Conservation (phyloP, 2,797 vertebrate genomes). For the Syndactyla subalaris region DNA sequence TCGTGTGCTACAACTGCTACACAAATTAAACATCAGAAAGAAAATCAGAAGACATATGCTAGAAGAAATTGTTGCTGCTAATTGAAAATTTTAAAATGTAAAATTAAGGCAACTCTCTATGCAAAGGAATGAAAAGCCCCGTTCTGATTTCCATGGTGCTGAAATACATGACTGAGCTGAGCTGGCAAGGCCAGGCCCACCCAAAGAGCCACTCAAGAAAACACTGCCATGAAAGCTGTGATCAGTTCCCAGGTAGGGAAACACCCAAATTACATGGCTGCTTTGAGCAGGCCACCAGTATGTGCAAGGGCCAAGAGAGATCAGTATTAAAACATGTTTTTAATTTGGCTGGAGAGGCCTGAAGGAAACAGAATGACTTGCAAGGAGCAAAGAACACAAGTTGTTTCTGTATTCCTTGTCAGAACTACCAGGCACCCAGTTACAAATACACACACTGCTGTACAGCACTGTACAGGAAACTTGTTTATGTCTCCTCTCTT, state of each 20-base stretch:
- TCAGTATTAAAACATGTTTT: not conserved
- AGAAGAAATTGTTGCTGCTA: not conserved
- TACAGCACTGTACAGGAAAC: not conserved
- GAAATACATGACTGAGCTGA: not conserved
- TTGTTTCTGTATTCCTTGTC: not conserved
- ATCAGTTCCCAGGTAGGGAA: not conserved
- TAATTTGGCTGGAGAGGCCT: not conserved
- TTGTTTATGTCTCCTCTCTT: not conserved
- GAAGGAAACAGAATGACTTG: not conserved
- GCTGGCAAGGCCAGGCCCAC: not conserved
- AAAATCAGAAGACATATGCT: not conserved
- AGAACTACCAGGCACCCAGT: not conserved
- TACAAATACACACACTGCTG: not conserved
- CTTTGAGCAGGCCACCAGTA: not conserved
- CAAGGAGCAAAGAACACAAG: not conserved
- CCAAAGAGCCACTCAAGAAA: not conserved
- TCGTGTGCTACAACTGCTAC: not conserved
- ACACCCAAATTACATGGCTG: not conserved
- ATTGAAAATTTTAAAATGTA: accelerated
- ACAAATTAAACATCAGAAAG: not conserved
- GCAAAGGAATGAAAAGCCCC: not conserved
- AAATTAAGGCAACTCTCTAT: not conserved
- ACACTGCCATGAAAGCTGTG: not conserved
- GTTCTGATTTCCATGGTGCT: not conserved
- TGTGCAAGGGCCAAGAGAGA: not conserved